These are phyloP conservation scores for Sympetrum striolatum DNA, from an alignment of 2,888 invertebrate genomes.

Conservation along the genomic window DNA sequence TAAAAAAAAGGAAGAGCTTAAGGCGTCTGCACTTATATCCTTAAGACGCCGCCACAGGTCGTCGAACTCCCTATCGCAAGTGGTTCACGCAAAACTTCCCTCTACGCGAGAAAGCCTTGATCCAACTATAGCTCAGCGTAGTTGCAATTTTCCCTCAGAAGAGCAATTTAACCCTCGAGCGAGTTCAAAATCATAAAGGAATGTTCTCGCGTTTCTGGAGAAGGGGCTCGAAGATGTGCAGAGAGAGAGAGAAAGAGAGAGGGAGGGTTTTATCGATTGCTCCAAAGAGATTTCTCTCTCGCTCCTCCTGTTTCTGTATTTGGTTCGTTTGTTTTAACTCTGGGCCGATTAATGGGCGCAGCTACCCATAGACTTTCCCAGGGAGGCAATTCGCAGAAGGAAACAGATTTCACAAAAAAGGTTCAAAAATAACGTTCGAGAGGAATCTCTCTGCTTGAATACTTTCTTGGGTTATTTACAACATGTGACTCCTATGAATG, in stretches of 20 bases:
- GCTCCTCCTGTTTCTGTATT: no score
- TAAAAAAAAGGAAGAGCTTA: no score
- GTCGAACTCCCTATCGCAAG: neutral
- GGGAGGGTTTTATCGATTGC: neutral
- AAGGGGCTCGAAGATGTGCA: neutral
- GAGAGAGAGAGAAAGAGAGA: neutral
- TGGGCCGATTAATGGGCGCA: no score
- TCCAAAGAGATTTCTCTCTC: no score
- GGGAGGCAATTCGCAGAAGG: no score
- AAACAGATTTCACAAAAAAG: no score
- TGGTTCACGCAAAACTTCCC: neutral
- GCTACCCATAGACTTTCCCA: no score
- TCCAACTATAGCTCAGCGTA: neutral
- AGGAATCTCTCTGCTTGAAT: no score
- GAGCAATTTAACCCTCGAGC: neutral
- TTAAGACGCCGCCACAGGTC: neutral
- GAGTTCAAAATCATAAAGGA: neutral
- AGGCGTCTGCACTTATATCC: neutral
- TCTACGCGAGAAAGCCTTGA: neutral
- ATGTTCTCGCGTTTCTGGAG: neutral
- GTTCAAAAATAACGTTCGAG: no score
- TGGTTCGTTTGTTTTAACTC: no score
- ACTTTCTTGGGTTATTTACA: no score
- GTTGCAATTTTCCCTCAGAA: neutral
- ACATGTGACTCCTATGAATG: no score